Conservation (phyloP, 2,888 invertebrate species). For the Diarsia dahlii region DNA sequence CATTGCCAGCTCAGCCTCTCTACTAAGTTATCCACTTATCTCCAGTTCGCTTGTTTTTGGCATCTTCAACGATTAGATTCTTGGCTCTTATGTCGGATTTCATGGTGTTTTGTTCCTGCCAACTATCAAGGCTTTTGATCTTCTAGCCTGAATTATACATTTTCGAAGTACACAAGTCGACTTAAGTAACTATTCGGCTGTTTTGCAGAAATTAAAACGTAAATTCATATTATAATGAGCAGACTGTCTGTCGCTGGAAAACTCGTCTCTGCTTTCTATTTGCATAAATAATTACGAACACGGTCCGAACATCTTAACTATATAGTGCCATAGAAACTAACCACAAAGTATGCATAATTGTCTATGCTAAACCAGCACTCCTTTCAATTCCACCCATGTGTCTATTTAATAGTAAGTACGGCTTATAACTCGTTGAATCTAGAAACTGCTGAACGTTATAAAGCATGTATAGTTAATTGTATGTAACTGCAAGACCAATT, state of each 20-base stretch:
- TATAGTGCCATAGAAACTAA: constrained; percentile 25
- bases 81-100: constrained; percentile 29
- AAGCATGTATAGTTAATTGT: constrained; percentile 51
- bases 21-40: constrained; percentile 43
- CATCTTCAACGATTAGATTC: constrained; percentile 30
- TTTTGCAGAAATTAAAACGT: constrained; percentile 1
- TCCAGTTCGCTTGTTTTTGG: constrained; percentile 43
- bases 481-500: constrained; percentile 59
- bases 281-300: constrained; percentile 38
- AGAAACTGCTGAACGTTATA: constrained; percentile 37
- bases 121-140: constrained; percentile 15
- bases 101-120: constrained; percentile 27
- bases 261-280: constrained; percentile 13
- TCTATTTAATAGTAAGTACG: constrained; percentile 13
- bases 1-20: constrained; percentile 8
- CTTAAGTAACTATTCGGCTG: not conserved
- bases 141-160: not conserved
- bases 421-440: constrained; percentile 13
- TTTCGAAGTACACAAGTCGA: not conserved
- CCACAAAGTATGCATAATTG: constrained; percentile 21
- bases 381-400: constrained; percentile 23
- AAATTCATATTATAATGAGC: not conserved
- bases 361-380: constrained; percentile 27
- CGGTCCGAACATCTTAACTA: constrained; percentile 16
- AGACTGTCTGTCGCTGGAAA: constrained; percentile 7